Evolutionary conservation across 2,888 invertebrate genomes (phyloP).

Genomic region (Acronicta aceris): DNA sequence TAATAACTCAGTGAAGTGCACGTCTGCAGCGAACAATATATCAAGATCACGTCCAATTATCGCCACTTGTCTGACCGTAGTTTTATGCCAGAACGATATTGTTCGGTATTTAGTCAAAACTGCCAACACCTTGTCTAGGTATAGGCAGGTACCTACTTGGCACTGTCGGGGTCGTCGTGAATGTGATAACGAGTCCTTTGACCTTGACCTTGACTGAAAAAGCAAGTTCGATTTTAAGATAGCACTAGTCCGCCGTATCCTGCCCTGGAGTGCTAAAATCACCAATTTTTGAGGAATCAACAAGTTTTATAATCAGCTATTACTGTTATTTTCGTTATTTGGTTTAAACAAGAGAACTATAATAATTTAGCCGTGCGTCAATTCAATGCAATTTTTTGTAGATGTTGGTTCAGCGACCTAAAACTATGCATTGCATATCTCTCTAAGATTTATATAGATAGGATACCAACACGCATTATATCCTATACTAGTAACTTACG

Average conservation of each 20-base stretch:
- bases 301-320: no score
- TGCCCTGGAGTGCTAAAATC: no score
- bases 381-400: neutral
- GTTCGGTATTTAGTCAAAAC: constrained; percentile 41
- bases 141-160: constrained; percentile 28
- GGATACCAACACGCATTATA: no score
- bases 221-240: no score
- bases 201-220: no score
- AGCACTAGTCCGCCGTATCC: no score
- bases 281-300: no score
- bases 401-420: neutral
- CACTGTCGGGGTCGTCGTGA: neutral
- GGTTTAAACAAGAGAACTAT: neutral
- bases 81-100: constrained; percentile 42
- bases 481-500: no score
- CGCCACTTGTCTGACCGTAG: constrained; percentile 38
- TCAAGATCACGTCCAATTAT: constrained; percentile 51
- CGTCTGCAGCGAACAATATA: constrained; percentile 28
- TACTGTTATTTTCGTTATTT: neutral
- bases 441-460: neutral
- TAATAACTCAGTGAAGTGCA: constrained; percentile 24
- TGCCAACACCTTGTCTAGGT: constrained; percentile 44
- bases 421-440: neutral
- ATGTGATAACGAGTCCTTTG: no score
- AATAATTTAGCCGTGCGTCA: no score